Conservation (phyloP, 2,113 vertebrate genomes). For the Eidolon helvum region DNA sequence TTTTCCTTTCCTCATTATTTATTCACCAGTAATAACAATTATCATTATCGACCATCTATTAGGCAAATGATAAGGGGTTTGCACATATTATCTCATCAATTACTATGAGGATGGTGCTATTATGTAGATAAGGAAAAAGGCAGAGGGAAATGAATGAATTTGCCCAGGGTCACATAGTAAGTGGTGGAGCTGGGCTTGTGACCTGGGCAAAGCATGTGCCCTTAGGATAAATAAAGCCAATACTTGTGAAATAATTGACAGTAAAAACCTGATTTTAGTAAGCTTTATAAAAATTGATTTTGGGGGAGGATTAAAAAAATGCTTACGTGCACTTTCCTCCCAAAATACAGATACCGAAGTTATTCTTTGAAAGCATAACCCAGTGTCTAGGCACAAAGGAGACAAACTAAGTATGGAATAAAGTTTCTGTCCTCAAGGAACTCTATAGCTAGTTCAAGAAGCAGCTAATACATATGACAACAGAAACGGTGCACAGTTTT, state of each 20-base stretch:
- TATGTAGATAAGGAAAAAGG: background rate
- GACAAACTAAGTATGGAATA: background rate
- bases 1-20: background rate
- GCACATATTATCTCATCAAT: background rate
- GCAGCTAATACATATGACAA: background rate
- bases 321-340: background rate
- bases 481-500: background rate
- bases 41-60: background rate
- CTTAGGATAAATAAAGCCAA: conserved; percentile 26
- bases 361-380: background rate
- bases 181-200: background rate
- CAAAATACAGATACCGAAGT: background rate
- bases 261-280: conserved; percentile 5
- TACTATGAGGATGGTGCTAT: background rate
- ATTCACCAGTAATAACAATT: background rate
- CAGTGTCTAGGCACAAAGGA: background rate
- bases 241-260: background rate
- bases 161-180: background rate
- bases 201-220: background rate
- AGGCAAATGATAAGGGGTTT: background rate
- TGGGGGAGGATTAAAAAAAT: background rate
- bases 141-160: background rate
- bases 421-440: background rate
- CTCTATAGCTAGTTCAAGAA: background rate
- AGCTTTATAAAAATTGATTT: conserved; percentile 32